These are phyloP conservation scores for Chaitophorus viminalis DNA, from an alignment of 2,888 invertebrate genomes.

Conservation along the genomic window DNA sequence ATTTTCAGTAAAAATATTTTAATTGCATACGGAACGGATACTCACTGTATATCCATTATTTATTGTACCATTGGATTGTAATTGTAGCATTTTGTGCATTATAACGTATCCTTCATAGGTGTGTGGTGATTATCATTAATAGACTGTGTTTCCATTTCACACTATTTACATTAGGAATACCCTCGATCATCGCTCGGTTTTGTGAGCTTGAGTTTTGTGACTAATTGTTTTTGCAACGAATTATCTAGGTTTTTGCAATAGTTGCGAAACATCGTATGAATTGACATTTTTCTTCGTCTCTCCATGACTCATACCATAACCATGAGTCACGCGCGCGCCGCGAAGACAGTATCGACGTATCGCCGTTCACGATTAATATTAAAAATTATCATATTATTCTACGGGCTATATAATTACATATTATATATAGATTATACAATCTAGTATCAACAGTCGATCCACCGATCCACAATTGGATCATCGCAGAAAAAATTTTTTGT, in stretches of 20 bases:
- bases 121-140: background rate
- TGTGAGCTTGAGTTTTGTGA: background rate
- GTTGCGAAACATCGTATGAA: background rate
- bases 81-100: constrained; percentile 37
- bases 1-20: background rate
- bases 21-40: background rate
- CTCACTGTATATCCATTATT: constrained; percentile 51
- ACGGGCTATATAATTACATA: too few species aligned
- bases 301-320: constrained; percentile 53
- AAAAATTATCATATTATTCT: too few species aligned
- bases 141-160: background rate
- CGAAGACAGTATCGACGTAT: background rate
- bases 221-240: constrained; percentile 26
- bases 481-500: too few species aligned
- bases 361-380: background rate
- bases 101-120: background rate
- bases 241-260: constrained; percentile 25
- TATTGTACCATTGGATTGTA: constrained; percentile 24
- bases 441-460: too few species aligned
- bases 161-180: background rate
- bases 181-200: background rate
- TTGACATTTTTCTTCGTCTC: constrained; percentile 40
- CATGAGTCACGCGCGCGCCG: constrained; percentile 39
- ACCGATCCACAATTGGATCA: too few species aligned
- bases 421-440: too few species aligned